Evolutionary conservation across 2,888 invertebrate species (phyloP), one percentile per base, ranked within the genome.

Genomic region (Parelbella ahira): DNA sequence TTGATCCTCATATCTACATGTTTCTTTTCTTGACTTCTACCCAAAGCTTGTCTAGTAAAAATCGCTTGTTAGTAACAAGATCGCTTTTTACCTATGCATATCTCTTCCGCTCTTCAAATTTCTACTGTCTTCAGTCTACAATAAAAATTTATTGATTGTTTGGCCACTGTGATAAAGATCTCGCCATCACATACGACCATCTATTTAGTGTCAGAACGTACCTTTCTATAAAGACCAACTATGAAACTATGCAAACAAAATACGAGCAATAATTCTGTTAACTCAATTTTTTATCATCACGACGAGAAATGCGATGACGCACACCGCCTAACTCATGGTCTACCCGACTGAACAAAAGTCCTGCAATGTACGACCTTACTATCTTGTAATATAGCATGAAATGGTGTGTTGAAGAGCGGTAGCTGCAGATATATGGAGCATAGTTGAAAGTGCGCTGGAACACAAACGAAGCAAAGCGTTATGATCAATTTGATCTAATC

Each of bases 401-500:
- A 27, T 2, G 2, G 0, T 8, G 11, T 6, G 2, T 12, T 9
- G 9, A 5, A 8, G n/a, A 7, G 5, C 2, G 3, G 5, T n/a
- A 15, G 8, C 23, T 9, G 8, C 6, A 23, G 4, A 23, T 13
- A 34, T 15, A 8, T n/a, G 10, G 2, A 21, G 10, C 19, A 19
- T 18, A 13, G 32, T 32, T 47, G 55, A 56, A 48, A 56, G 53
- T 39, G 37, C 41, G 7, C 33, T 33, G 2, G 46, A 33, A 34
- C 45, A 54, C 46, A 50, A 52, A 47, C 43, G 47, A 51, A 49
- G 48, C 57, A 58, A 59, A 59, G 58, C 55, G 63, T 63, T 58
- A 58, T 55, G 57, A 54, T 53, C 70, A 77, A 80, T 80, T 74
- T 65, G 60, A 56, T 57, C 59, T 72, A 76, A 80, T 80, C 68